Percentiles rank a stretch among this genome's conserved stretches.
phyloP scores from a whole-genome alignment of 1,140 invertebrate genomes.

The Drosophila pandora region DNA sequence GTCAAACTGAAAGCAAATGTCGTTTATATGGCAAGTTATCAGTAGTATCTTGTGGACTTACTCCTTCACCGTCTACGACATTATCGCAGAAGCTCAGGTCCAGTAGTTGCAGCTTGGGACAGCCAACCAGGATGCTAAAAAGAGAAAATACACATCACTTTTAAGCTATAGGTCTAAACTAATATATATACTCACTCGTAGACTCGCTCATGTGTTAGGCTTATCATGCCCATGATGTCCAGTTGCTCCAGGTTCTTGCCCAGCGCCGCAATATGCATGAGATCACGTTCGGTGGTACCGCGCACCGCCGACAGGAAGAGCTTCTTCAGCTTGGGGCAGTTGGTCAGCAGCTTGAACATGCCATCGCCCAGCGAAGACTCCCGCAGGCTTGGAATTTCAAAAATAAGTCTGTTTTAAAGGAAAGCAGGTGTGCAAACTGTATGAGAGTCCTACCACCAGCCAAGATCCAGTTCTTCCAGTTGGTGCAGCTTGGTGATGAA shows the following conservation, averaged over 20 bases:
- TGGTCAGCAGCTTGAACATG: constrained; percentile 84
- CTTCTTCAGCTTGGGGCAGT: constrained; percentile 89
- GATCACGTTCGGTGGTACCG: constrained; percentile 90
- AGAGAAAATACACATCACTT: neutral
- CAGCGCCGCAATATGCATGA: constrained; percentile 88
- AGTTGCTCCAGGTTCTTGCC: constrained; percentile 90
- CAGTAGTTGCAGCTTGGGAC: constrained; percentile 89
- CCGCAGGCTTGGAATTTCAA: constrained; percentile 77
- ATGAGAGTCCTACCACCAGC: constrained; percentile 91
- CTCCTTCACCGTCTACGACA: constrained; percentile 88
- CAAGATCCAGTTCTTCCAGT: constrained; percentile 93
- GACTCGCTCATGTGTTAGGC: constrained; percentile 89
- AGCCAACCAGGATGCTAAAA: constrained; percentile 87
- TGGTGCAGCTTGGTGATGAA: constrained; percentile 88
- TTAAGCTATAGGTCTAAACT: constrained; percentile 7
- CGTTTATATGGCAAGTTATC: too few relatives aligned
- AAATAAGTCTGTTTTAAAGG: neutral
- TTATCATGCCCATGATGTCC: constrained; percentile 91
- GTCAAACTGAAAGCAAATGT: constrained; percentile 31
- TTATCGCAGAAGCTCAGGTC: constrained; percentile 94
- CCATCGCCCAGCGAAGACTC: constrained; percentile 85
- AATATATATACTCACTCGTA: constrained; percentile 84
- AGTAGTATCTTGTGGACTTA: neutral
- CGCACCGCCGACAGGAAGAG: constrained; percentile 91
- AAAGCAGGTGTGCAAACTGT: neutral